Percentiles rank a stretch among this genome's conserved stretches.
Evolutionary conservation across 2,797 vertebrate genomes (phyloP).

Genomic region (Acipenser ruthenus): DNA sequence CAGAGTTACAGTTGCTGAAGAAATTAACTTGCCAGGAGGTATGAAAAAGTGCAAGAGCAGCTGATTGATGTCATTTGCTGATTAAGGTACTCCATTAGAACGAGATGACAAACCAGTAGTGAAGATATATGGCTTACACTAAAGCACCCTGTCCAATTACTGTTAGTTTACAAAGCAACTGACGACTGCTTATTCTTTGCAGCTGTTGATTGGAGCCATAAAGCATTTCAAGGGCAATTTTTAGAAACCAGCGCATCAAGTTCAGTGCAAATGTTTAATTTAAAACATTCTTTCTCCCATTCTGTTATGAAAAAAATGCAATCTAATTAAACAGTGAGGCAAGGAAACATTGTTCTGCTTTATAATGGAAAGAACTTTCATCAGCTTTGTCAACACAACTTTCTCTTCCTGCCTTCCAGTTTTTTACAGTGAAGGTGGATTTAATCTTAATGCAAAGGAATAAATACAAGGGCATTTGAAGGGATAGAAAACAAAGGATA

Average conservation of each 20-base stretch:
- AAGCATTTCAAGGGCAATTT: slow-evolving; percentile 32
- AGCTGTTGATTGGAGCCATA: slow-evolving; percentile 43
- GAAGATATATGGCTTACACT: not conserved
- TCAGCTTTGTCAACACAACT: too few species aligned
- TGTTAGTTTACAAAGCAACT: slow-evolving; percentile 36
- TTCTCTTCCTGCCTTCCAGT: too few species aligned
- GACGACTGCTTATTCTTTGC: slow-evolving; percentile 40
- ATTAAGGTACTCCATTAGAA: too few species aligned
- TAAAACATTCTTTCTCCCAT: slow-evolving; percentile 21
- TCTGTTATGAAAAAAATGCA: slow-evolving; percentile 7
- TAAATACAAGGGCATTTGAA: too few species aligned
- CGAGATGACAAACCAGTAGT: too few species aligned
- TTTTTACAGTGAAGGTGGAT: too few species aligned
- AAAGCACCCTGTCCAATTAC: not conserved
- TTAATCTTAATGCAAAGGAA: too few species aligned
- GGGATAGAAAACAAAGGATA: too few species aligned
- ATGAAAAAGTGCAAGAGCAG: not conserved
- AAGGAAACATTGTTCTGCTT: slow-evolving; percentile 6
- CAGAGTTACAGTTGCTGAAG: not conserved
- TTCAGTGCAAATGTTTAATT: slow-evolving; percentile 30
- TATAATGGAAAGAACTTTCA: too few species aligned
- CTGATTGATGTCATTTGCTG: not conserved
- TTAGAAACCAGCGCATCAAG: slow-evolving; percentile 30
- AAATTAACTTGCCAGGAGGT: not conserved
- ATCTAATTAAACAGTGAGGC: slow-evolving; percentile 19